These are phyloP conservation scores for Iguana delicatissima DNA, from an alignment of 2,797 vertebrate genomes.

Conservation along the genomic window DNA sequence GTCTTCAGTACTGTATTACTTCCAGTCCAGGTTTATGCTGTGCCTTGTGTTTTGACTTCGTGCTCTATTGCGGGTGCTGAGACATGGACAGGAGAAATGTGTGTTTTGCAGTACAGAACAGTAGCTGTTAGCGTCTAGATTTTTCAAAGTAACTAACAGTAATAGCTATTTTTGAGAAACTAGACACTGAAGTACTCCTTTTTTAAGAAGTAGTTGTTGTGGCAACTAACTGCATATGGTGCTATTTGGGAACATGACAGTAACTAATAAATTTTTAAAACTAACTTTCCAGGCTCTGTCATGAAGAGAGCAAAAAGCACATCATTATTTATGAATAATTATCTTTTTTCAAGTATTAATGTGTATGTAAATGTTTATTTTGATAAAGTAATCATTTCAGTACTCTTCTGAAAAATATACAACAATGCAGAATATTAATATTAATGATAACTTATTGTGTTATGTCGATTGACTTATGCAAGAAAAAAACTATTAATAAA, in stretches of 20 bases:
- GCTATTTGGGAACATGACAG: neutral
- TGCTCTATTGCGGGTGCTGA: neutral
- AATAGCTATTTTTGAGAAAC: neutral
- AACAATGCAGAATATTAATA: neutral
- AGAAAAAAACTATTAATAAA: neutral
- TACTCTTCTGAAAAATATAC: neutral
- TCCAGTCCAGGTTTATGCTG: neutral
- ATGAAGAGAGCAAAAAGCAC: neutral
- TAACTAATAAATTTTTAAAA: neutral
- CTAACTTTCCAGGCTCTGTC: neutral
- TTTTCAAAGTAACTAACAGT: neutral
- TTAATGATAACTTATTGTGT: constrained; percentile 21
- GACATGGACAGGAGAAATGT: neutral
- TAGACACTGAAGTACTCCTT: neutral
- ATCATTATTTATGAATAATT: neutral
- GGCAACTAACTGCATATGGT: too few relatives aligned
- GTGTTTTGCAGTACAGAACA: neutral
- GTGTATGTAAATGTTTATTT: neutral
- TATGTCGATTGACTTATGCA: neutral
- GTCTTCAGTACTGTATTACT: neutral
- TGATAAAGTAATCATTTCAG: constrained; percentile 19
- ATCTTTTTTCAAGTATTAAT: neutral
- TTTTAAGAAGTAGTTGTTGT: too few relatives aligned
- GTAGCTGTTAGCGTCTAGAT: neutral
- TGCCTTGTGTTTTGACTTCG: neutral